A percentile compares a stretch with the other conserved stretches of the same genome.
These are phyloP conservation scores for Lapara coniferarum DNA, from an alignment of 2,888 invertebrate species.

Conservation along the genomic window DNA sequence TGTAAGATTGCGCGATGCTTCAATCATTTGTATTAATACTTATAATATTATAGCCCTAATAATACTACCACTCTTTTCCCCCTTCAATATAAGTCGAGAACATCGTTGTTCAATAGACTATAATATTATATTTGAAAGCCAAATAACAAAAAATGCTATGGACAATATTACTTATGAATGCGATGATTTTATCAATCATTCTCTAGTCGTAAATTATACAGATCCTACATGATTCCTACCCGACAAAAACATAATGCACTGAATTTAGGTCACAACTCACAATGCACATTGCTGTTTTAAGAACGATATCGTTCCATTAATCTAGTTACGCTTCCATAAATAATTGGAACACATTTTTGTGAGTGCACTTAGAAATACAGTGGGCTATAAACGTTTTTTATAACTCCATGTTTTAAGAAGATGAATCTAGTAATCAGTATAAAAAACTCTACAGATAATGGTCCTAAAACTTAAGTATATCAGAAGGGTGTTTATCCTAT, in stretches of 20 bases:
- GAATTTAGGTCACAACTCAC: slow-evolving; percentile 61
- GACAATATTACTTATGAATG: neutral
- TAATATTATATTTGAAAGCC: neutral
- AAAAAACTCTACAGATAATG: too few relatives aligned
- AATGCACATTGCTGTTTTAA: slow-evolving; percentile 45
- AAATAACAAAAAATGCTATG: neutral
- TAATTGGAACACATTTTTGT: slow-evolving; percentile 31
- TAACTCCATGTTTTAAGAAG: neutral
- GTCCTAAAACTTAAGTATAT: too few relatives aligned
- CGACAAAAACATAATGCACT: slow-evolving; percentile 38
- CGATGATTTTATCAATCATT: neutral
- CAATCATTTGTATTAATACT: neutral
- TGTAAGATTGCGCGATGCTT: neutral
- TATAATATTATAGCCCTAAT: too few relatives aligned
- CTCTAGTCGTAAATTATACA: neutral
- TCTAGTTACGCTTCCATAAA: slow-evolving; percentile 40
- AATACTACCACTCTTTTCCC: too few relatives aligned
- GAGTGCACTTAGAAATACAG: slow-evolving; percentile 23
- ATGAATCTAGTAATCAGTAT: too few relatives aligned
- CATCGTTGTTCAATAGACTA: neutral
- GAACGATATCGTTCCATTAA: slow-evolving; percentile 45
- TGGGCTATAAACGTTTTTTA: neutral
- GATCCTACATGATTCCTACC: neutral
- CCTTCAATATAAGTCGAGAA: too few relatives aligned
- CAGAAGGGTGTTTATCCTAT: too few relatives aligned